Conservation (phyloP, 2,888 invertebrate species). For the Aelia acuminata region DNA sequence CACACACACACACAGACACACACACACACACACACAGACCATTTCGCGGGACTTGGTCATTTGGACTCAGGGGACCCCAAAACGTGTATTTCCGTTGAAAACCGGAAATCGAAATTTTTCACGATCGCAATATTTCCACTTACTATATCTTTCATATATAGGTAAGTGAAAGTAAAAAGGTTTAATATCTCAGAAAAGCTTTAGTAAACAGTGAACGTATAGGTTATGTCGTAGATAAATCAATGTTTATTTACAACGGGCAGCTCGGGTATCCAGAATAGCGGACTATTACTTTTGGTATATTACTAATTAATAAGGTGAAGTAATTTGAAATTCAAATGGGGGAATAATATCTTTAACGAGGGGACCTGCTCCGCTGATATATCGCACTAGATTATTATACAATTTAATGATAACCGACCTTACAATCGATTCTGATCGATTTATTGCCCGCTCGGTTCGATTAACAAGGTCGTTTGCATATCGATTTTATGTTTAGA, state of each 20-base stretch:
- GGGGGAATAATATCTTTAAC: background rate
- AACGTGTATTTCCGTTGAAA: no score
- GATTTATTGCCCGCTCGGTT: background rate
- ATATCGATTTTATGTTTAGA: constrained; percentile 36
- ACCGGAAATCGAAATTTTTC: no score
- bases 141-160: no score
- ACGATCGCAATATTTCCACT: no score
- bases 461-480: constrained; percentile 42
- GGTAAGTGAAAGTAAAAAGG: no score
- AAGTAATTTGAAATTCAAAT: constrained; percentile 31
- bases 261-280: background rate
- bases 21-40: no score
- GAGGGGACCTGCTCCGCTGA: background rate
- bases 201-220: no score
- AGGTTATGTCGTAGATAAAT: background rate
- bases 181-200: no score
- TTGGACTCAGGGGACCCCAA: no score
- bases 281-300: background rate
- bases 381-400: background rate
- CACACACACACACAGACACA: no score
- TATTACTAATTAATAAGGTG: background rate
- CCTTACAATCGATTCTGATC: constrained; percentile 7
- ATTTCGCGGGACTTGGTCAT: no score
- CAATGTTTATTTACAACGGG: background rate
- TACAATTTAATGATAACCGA: constrained; percentile 26